phyloP scores from a whole-genome alignment of 2,888 invertebrate genomes.

The Amiota communis region DNA sequence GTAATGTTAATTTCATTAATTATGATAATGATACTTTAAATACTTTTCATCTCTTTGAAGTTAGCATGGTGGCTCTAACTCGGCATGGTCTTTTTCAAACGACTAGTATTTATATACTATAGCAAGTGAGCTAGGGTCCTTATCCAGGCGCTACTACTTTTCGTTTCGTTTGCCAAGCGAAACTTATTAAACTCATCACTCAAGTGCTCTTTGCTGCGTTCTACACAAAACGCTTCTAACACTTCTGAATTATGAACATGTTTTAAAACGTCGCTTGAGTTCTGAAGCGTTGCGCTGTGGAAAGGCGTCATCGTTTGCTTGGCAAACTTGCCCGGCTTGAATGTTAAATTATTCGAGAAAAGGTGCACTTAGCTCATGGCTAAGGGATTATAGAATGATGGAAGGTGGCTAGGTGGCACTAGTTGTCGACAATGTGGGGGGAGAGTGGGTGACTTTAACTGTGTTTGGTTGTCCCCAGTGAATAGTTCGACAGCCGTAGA shows the following conservation, averaged over 20 bases:
- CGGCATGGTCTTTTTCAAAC: conserved; percentile 1
- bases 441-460: too few relatives aligned
- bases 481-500: too few relatives aligned
- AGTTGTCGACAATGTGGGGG: too few relatives aligned
- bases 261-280: conserved; percentile 43
- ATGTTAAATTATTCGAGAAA: conserved; percentile 17
- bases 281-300: conserved; percentile 25
- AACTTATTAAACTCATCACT: conserved; percentile 56
- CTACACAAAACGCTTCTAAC: conserved; percentile 52
- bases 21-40: conserved; percentile 33
- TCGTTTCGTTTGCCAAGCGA: conserved; percentile 11
- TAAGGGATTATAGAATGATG: not conserved
- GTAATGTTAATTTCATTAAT: conserved; percentile 30
- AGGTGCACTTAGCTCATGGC: conserved; percentile 1
- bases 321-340: not conserved
- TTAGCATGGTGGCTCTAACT: conserved; percentile 23
- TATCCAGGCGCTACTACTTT: not conserved
- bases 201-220: conserved; percentile 52
- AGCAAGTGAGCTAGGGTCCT: too few relatives aligned
- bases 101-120: too few relatives aligned
- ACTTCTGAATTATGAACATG: conserved; percentile 55
- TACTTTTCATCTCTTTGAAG: conserved; percentile 24
- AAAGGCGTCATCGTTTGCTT: not conserved
- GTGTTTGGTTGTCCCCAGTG: too few relatives aligned
- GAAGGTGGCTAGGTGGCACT: too few relatives aligned